Conservation (phyloP, 2,113 vertebrate species). For the Neodontobutis hainanensis region DNA sequence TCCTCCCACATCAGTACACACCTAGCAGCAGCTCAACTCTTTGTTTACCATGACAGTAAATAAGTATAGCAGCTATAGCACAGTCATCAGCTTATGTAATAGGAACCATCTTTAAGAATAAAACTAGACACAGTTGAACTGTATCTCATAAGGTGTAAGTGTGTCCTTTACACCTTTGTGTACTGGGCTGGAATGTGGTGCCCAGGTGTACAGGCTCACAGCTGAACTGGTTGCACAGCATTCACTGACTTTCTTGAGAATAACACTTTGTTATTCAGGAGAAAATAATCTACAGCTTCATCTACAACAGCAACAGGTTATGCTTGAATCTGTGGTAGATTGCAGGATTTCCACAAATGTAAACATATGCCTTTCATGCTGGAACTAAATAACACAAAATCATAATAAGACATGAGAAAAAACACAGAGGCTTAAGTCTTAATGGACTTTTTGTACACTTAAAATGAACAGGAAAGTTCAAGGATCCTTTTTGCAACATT, state of each 20-base stretch:
- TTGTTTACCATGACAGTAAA: background rate
- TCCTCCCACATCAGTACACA: conserved; percentile 22
- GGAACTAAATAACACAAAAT: background rate
- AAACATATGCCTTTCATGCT: background rate
- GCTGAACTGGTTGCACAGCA: conserved; percentile 69
- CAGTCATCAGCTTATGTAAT: background rate
- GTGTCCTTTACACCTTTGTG: conserved; percentile 1
- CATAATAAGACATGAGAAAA: background rate
- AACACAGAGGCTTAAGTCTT: too few species aligned
- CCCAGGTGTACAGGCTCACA: background rate
- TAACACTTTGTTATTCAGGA: background rate
- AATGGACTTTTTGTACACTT: too few species aligned
- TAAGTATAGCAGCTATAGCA: background rate
- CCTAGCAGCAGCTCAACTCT: conserved; percentile 6
- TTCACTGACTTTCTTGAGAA: conserved; percentile 41
- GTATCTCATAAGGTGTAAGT: background rate
- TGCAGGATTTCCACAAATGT: background rate
- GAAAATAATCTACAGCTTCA: background rate
- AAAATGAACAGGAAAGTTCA: too few species aligned
- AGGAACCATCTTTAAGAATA: background rate
- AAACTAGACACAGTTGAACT: background rate
- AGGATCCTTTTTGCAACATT: too few species aligned
- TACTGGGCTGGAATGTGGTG: conserved; percentile 42
- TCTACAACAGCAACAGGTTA: background rate
- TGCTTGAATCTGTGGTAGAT: background rate